phyloP scores from a whole-genome alignment of 2,113 vertebrate genomes.

The Phodopus roborovskii region DNA sequence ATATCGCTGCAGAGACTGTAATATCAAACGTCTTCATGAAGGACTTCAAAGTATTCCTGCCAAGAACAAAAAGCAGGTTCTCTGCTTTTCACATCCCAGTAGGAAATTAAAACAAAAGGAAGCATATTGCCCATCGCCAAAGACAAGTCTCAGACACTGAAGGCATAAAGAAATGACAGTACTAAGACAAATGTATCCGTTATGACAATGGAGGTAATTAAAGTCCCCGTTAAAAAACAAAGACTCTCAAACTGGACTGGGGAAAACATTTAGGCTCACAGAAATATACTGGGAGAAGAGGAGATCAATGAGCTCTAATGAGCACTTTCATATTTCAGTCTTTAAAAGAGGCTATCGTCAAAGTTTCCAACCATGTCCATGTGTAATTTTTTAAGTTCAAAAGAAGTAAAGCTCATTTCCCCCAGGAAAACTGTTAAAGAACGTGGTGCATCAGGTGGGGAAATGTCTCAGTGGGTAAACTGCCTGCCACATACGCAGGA shows the following conservation, averaged over 20 bases:
- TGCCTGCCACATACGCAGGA: not conserved
- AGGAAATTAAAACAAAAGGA: conserved; percentile 62
- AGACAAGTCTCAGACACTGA: conserved; percentile 8
- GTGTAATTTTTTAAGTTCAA: not conserved
- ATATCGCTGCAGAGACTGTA: not conserved
- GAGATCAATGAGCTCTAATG: conserved; percentile 1
- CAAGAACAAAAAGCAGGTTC: conserved; percentile 18
- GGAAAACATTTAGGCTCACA: not conserved
- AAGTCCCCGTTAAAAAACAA: conserved; percentile 25
- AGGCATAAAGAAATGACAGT: conserved; percentile 26
- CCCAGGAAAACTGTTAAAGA: not conserved
- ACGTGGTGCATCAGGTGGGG: not conserved
- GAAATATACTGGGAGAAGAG: not conserved
- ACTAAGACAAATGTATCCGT: conserved; percentile 27
- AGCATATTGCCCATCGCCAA: conserved; percentile 1
- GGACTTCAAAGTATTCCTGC: conserved; percentile 19
- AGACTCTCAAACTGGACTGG: not conserved
- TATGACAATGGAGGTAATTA: conserved; percentile 58
- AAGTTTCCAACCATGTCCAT: not conserved
- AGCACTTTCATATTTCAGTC: not conserved
- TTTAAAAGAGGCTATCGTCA: conserved; percentile 16
- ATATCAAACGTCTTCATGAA: conserved; percentile 25
- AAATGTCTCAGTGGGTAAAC: not conserved
- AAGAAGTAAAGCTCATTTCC: conserved; percentile 23
- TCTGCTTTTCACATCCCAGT: conserved; percentile 33